Evolutionary conservation across 2,888 invertebrate species (phyloP), one percentile per base, ranked within the genome.

Genomic region (Lampropteryx suffumata): DNA sequence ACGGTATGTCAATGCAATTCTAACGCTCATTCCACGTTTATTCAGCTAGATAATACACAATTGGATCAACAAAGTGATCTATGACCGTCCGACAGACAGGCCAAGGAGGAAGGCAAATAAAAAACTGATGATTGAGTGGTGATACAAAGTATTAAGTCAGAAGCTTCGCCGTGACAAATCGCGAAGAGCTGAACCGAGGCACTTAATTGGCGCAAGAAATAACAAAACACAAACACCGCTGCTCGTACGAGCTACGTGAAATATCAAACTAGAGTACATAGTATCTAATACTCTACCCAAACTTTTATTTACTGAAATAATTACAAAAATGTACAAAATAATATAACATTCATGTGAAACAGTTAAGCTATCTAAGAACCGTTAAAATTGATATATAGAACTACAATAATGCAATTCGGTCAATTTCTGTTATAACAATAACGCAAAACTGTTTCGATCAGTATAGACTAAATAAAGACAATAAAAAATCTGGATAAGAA

Each of bases 191-290:
- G 34, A 53, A 37, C 37, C 41, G 41, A 46, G 47, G 27, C 39
- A 32, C 35, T 30, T 57, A 57, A 60, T 60, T 60, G 57, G 28
- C 28, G 34, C 55, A 60, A 55, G 45, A 59, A 59, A 54, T 47
- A 50, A 48, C 36, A 49, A 50, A 57, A 48, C 34, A 51, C 33
- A 50, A 50, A 56, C 37, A 24, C 52, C 42, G 55, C 51, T 32
- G 7, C 3, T 24, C 28, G 6, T 32, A 41, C 24, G n/a, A 14
- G 13, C 3, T 17, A 17, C 7, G 5, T 10, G 8, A 26, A 6
- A 10, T 11, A 39, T 27, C 7, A 10, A 14, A 14, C 14, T 10
- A n/a, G n/a, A 21, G n/a, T 28, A 17, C 4, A 17, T n/a, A n/a
- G n/a, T n/a, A n/a, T n/a, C n/a, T n/a, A n/a, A n/a, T n/a, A n/a